Conservation (phyloP, 2,888 invertebrate genomes). For the Nephrotoma flavescens region DNA sequence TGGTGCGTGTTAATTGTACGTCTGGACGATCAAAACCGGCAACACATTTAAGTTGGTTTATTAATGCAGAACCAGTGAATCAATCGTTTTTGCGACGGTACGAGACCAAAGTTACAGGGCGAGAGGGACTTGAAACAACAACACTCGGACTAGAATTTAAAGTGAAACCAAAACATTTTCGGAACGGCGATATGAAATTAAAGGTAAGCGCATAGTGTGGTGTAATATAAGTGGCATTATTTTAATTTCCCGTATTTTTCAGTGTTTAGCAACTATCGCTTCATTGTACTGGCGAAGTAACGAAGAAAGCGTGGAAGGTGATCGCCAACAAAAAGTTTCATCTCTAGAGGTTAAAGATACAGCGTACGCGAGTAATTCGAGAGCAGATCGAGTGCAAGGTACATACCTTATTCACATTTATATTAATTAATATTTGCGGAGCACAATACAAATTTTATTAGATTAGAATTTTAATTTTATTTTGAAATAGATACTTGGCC, state of each 20-base stretch:
- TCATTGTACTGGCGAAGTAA: conserved; percentile 77
- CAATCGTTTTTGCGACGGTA: conserved; percentile 36
- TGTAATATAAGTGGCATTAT: neutral
- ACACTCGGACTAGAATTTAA: conserved; percentile 65
- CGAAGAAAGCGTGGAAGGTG: conserved; percentile 74
- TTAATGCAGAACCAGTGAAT: conserved; percentile 66
- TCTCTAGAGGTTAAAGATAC: conserved; percentile 65
- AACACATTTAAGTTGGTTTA: conserved; percentile 71
- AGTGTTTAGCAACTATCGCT: conserved; percentile 76
- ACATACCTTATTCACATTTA: conserved; percentile 8
- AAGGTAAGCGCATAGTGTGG: conserved; percentile 37
- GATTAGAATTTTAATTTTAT: no score
- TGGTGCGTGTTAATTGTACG: conserved; percentile 71
- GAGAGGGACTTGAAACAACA: conserved; percentile 56
- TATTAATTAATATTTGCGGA: no score
- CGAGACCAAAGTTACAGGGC: conserved; percentile 37
- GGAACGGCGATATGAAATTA: conserved; percentile 70
- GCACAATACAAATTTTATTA: no score
- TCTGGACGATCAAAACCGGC: conserved; percentile 71
- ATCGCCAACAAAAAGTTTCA: conserved; percentile 56
- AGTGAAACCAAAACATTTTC: conserved; percentile 67
- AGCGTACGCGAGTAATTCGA: conserved; percentile 43
- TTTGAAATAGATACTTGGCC: no score
- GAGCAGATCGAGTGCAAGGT: conserved; percentile 64
- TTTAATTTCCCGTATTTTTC: conserved; percentile 14